Evolutionary conservation across 2,113 vertebrate genomes (phyloP).

Genomic region (Alligator mississippiensis): DNA sequence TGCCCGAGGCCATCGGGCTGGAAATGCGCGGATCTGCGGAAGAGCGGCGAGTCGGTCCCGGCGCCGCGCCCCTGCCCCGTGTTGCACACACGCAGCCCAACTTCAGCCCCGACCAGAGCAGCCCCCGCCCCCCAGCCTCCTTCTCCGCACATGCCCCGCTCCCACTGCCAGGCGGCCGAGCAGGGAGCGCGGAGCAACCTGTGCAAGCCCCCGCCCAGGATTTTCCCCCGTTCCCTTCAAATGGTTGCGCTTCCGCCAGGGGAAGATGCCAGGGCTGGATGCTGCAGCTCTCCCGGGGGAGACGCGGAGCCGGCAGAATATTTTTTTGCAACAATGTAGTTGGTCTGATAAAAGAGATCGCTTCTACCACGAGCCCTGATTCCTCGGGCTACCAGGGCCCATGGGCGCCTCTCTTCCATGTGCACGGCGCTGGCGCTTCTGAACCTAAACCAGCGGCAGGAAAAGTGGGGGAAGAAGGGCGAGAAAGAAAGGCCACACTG

Average conservation of each 20-base stretch:
- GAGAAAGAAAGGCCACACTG: neutral
- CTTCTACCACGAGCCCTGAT: too few species aligned
- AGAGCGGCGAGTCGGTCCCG: too few species aligned
- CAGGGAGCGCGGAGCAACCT: neutral
- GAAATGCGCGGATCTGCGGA: neutral
- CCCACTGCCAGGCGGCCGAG: slow-evolving; percentile 40
- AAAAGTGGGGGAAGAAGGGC: too few species aligned
- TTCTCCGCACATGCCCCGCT: slow-evolving; percentile 50
- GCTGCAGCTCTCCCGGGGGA: slow-evolving; percentile 70
- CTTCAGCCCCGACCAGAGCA: too few species aligned
- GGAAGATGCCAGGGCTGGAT: slow-evolving; percentile 74
- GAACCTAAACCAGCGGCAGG: neutral
- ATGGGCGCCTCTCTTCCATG: neutral
- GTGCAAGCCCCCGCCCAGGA: neutral
- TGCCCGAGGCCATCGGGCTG: slow-evolving; percentile 86
- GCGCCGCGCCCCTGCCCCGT: neutral
- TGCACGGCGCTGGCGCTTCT: neutral
- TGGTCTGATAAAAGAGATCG: neutral
- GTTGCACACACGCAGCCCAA: neutral
- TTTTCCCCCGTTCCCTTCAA: neutral
- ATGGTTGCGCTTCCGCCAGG: slow-evolving; percentile 30
- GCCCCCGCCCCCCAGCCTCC: too few species aligned
- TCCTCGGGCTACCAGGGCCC: too few species aligned
- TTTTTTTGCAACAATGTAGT: neutral
- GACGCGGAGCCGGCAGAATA: neutral